phyloP scores from a whole-genome alignment of 2,888 invertebrate genomes.

The Girardia tigrina region DNA sequence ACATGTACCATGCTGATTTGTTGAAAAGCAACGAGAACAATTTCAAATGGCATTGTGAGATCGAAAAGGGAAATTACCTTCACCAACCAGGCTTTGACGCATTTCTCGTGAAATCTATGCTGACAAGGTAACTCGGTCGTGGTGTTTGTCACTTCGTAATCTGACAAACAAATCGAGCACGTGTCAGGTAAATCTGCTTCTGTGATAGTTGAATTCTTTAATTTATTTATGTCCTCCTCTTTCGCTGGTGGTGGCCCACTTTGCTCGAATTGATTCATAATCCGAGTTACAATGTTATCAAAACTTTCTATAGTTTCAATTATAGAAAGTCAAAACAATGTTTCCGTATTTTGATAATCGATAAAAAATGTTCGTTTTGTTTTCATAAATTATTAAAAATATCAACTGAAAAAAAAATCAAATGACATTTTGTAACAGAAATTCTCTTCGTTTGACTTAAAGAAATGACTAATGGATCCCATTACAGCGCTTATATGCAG shows the following conservation, averaged over 20 bases:
- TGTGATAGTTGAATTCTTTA: not conserved
- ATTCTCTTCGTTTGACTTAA: no score
- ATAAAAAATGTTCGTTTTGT: no score
- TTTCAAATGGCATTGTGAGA: not conserved
- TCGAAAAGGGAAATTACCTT: not conserved
- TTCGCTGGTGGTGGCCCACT: conserved; percentile 1
- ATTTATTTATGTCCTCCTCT: not conserved
- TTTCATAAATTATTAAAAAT: no score
- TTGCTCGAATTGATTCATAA: conserved; percentile 13
- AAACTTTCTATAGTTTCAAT: conserved; percentile 2
- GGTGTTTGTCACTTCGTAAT: not conserved
- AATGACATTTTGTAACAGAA: no score
- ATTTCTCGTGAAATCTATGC: not conserved
- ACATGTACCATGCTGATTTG: not conserved
- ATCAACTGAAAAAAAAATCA: no score
- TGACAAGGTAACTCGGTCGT: not conserved
- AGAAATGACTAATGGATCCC: no score
- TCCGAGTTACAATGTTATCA: not conserved
- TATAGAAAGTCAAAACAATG: no score
- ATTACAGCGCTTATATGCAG: no score
- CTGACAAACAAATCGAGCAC: conserved; percentile 6
- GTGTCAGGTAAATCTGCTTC: not conserved
- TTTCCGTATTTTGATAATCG: no score
- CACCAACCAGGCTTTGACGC: not conserved
- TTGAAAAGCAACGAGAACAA: not conserved